A percentile compares a stretch with the other conserved stretches of the same genome.
Evolutionary conservation across 2,113 vertebrate species (phyloP).

Genomic region (Pipra filicauda): DNA sequence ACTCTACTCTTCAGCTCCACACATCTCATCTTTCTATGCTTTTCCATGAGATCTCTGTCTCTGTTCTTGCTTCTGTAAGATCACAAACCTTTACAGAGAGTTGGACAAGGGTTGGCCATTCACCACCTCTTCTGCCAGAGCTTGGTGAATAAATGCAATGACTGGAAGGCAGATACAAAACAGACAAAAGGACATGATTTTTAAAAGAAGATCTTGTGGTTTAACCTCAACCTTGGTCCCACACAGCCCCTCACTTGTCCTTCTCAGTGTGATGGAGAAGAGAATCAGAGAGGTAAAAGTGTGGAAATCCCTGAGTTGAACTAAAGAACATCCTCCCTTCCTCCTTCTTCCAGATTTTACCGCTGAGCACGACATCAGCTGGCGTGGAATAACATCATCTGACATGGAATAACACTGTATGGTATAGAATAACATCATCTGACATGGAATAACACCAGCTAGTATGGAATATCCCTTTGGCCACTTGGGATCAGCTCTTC

Average conservation of each 20-base stretch:
- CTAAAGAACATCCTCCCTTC: not conserved
- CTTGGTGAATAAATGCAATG: not conserved
- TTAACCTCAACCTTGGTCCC: not conserved
- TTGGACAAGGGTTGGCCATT: not conserved
- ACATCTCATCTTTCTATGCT: not conserved
- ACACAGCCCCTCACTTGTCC: rapidly evolving
- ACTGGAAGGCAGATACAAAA: not conserved
- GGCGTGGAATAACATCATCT: not conserved
- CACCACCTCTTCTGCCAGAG: not conserved
- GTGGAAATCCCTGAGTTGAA: not conserved
- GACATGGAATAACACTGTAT: not conserved
- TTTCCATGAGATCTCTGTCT: not conserved
- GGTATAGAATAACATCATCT: too few species aligned
- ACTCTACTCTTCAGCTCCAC: not conserved
- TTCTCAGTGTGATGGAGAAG: not conserved
- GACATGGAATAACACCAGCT: too few species aligned
- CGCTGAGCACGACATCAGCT: rapidly evolving
- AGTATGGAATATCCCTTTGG: not conserved
- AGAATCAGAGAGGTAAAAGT: not conserved
- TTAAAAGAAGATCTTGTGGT: not conserved
- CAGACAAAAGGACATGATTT: not conserved
- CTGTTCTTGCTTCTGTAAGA: not conserved
- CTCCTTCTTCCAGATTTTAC: not conserved
- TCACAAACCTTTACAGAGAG: not conserved
- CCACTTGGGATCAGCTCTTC: not conserved